These are phyloP conservation scores for Sphenodon punctatus DNA, from an alignment of 2,797 vertebrate genomes.

Conservation along the genomic window DNA sequence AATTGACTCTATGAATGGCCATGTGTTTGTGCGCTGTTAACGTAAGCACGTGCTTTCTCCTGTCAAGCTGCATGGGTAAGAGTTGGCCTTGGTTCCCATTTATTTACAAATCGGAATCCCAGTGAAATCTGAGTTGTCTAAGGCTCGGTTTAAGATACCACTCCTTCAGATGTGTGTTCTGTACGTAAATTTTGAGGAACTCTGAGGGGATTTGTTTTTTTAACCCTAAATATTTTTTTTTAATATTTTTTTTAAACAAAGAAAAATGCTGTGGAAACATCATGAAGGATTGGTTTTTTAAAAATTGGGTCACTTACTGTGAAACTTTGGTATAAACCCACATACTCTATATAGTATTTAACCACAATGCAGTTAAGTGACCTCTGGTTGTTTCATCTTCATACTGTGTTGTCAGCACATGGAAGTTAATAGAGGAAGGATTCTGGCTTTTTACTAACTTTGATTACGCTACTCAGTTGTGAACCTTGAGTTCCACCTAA, in stretches of 20 bases:
- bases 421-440: conserved; percentile 32
- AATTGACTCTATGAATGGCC: neutral
- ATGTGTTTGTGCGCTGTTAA: neutral
- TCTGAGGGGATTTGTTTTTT: neutral
- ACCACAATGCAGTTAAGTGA: conserved; percentile 94
- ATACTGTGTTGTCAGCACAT: conserved; percentile 92
- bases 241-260: too few species aligned
- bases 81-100: neutral
- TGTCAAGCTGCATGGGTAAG: neutral
- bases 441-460: neutral
- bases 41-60: neutral
- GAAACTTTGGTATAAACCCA: conserved; percentile 84
- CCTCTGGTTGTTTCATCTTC: conserved; percentile 94
- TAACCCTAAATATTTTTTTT: conserved; percentile 11
- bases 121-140: conserved; percentile 85
- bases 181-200: conserved; percentile 41
- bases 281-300: conserved; percentile 95
- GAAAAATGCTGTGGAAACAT: conserved; percentile 71
- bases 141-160: conserved; percentile 96
- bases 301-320: conserved; percentile 96
- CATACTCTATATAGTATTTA: conserved; percentile 84
- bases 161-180: conserved; percentile 91
- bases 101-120: conserved; percentile 42
- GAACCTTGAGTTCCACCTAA: conserved; percentile 16
- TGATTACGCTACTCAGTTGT: conserved; percentile 12